Conservation (phyloP, 2,888 invertebrate genomes). For the Sylvicola cinctus region DNA sequence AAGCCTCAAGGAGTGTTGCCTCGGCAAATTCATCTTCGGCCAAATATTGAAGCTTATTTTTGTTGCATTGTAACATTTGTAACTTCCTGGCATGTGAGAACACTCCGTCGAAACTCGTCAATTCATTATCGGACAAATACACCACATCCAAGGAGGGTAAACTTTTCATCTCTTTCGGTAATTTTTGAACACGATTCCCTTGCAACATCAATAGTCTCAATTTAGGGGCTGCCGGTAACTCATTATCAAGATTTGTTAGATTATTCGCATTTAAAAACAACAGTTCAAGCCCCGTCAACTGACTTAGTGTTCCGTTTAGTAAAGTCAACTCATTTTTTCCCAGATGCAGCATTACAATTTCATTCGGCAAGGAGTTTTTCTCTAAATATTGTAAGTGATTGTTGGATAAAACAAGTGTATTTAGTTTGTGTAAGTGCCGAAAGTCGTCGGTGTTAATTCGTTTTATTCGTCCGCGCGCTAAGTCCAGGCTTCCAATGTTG, state of each 20-base stretch:
- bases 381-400: slow-evolving; percentile 57
- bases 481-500: slow-evolving; percentile 55
- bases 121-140: slow-evolving; percentile 50
- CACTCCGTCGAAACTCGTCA: slow-evolving; percentile 48
- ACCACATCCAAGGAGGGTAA: slow-evolving; percentile 47
- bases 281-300: slow-evolving; percentile 52
- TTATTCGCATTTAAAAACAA: slow-evolving; percentile 60
- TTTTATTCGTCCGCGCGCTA: slow-evolving; percentile 60
- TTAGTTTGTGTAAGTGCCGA: slow-evolving; percentile 44
- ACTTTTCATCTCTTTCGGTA: slow-evolving; percentile 50
- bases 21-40: slow-evolving; percentile 57
- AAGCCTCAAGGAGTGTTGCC: slow-evolving; percentile 42
- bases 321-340: slow-evolving; percentile 51
- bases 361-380: slow-evolving; percentile 44
- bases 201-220: slow-evolving; percentile 50
- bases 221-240: slow-evolving; percentile 44
- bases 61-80: slow-evolving; percentile 42
- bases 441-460: slow-evolving; percentile 55
- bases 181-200: slow-evolving; percentile 44
- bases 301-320: slow-evolving; percentile 57
- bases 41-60: slow-evolving; percentile 55
- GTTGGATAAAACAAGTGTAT: slow-evolving; percentile 49
- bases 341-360: slow-evolving; percentile 47
- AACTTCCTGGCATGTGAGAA: slow-evolving; percentile 46
- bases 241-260: slow-evolving; percentile 49